These are phyloP conservation scores for Hedya salicella DNA, from an alignment of 2,888 invertebrate species.

Conservation along the genomic window DNA sequence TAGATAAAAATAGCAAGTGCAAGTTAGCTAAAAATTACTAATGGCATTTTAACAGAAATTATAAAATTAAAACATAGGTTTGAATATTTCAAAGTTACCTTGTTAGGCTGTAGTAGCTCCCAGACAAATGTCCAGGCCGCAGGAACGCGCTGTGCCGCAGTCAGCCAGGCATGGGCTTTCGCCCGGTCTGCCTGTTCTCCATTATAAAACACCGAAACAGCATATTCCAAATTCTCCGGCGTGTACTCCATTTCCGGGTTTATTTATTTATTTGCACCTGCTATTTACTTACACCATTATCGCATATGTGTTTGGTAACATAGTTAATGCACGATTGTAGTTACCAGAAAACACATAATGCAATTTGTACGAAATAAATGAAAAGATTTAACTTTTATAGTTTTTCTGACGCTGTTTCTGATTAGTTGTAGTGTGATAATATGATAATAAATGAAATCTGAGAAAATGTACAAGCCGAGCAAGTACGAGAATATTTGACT, in stretches of 20 bases:
- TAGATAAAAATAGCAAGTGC: conserved; percentile 11
- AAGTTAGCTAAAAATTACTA: background rate
- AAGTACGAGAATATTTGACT: conserved; percentile 11
- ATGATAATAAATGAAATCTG: conserved; percentile 5
- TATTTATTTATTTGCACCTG: conserved; percentile 15
- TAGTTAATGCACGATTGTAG: conserved; percentile 18
- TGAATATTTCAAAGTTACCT: conserved; percentile 82
- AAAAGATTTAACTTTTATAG: background rate
- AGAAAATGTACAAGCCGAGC: conserved; percentile 10
- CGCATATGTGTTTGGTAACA: conserved; percentile 29
- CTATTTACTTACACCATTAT: conserved; percentile 34
- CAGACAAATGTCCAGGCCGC: conserved; percentile 97
- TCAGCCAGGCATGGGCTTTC: conserved; percentile 94
- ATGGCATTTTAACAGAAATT: no score
- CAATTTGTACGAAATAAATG: background rate
- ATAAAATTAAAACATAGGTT: no score
- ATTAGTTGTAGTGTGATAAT: conserved; percentile 3
- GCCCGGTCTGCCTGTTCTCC: conserved; percentile 87
- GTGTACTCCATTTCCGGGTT: conserved; percentile 84
- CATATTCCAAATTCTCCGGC: conserved; percentile 87
- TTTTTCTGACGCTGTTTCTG: conserved; percentile 20
- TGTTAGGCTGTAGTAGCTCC: conserved; percentile 92
- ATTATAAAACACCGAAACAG: conserved; percentile 88
- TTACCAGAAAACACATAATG: conserved; percentile 17
- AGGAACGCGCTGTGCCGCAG: conserved; percentile 92